Percentiles rank a stretch among this genome's conserved stretches.
Conservation (phyloP, 2,888 invertebrate genomes). For the Drosophila vallismaia region DNA sequence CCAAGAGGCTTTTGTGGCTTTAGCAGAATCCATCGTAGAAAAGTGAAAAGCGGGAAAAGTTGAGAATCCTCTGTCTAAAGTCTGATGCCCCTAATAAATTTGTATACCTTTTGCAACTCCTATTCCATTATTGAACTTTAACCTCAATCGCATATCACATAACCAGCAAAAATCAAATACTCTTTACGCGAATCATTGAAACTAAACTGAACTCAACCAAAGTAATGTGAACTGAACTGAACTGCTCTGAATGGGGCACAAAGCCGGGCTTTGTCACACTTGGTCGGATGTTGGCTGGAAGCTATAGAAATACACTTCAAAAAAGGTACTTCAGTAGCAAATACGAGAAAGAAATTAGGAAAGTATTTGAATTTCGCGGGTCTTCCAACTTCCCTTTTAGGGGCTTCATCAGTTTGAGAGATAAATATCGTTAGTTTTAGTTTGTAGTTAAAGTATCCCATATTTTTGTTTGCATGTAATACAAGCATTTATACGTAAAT, state of each 20-base stretch:
- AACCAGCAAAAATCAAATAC: constrained; percentile 22
- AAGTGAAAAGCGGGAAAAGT: constrained; percentile 34
- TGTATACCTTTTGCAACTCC: not conserved
- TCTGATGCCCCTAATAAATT: constrained; percentile 4
- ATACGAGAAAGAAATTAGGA: too few relatives aligned
- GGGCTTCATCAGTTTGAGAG: too few relatives aligned
- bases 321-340: not conserved
- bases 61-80: not conserved
- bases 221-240: constrained; percentile 29
- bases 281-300: constrained; percentile 57
- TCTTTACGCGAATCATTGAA: constrained; percentile 29
- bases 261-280: constrained; percentile 76
- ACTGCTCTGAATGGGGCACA: constrained; percentile 48
- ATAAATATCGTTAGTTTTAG: not conserved
- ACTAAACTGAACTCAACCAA: constrained; percentile 28
- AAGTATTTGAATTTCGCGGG: too few relatives aligned
- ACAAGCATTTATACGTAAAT: constrained; percentile 18
- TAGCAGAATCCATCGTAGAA: constrained; percentile 3
- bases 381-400: too few relatives aligned
- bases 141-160: constrained; percentile 23
- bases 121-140: not conserved
- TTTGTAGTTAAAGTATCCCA: not conserved
- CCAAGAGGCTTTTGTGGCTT: constrained; percentile 10
- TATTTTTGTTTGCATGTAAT: not conserved
- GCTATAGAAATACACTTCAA: constrained; percentile 12